Percentiles rank a stretch among this genome's conserved stretches.
phyloP scores from a whole-genome alignment of 2,797 vertebrate species.

The Periparus ater region DNA sequence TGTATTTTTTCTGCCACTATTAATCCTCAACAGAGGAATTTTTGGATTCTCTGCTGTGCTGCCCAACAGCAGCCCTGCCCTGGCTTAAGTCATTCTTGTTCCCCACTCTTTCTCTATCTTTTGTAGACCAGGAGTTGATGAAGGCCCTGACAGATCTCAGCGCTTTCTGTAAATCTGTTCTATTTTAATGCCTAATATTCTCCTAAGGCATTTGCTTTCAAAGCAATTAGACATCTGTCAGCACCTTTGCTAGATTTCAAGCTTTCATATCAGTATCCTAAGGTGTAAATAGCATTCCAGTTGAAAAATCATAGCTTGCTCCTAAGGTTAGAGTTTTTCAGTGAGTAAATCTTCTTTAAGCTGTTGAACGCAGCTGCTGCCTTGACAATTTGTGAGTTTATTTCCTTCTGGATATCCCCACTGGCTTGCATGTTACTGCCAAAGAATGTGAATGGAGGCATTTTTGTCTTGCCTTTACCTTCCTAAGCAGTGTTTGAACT shows the following conservation, averaged over 20 bases:
- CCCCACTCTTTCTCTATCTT: not conserved
- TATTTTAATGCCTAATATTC: constrained; percentile 46
- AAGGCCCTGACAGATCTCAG: constrained; percentile 34
- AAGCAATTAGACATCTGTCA: constrained; percentile 63
- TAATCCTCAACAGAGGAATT: not conserved
- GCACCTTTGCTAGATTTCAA: constrained; percentile 20
- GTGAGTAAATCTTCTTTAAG: constrained; percentile 65
- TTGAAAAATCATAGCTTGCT: constrained; percentile 51
- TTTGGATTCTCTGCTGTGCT: not conserved
- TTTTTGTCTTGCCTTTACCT: constrained; percentile 42
- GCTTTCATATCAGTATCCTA: constrained; percentile 45
- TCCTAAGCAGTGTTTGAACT: constrained; percentile 31
- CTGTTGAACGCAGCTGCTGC: constrained; percentile 62
- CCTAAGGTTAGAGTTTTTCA: constrained; percentile 33
- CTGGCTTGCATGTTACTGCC: constrained; percentile 49
- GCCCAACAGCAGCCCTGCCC: not conserved
- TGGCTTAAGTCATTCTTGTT: not conserved
- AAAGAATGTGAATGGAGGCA: constrained; percentile 48
- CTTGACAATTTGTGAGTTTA: constrained; percentile 58
- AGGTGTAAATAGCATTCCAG: constrained; percentile 65
- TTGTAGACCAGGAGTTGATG: constrained; percentile 1
- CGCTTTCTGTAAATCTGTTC: constrained; percentile 30
- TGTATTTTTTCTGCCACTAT: not conserved
- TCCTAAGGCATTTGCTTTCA: constrained; percentile 59
- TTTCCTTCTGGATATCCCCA: constrained; percentile 65